Base-by-base conservation (phyloP, 1,140 invertebrate genomes). In the Microvelia longipes region DNA sequence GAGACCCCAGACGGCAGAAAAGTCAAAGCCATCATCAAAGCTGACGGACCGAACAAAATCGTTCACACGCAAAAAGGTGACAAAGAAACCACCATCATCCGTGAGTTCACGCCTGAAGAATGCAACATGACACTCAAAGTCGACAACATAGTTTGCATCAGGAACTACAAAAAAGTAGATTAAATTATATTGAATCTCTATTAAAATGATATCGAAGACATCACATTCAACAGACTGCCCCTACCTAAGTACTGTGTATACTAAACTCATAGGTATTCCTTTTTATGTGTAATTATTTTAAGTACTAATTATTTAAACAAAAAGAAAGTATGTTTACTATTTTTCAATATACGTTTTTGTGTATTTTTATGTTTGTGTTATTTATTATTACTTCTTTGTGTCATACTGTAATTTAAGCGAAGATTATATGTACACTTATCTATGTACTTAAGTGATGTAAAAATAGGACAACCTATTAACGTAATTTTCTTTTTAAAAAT, bases 1-100 rank as follows among this genome's bases (percentile, higher is more conserved):
- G 88, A 88, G 73, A 94, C 92, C 5, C 83, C 88, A 24, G 92
- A 95, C 78, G 92, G 91, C 11, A 83, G 90, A 62, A 87, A 86
- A 77, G 92, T 95, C 24, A 92, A 91, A 80, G 87, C 84, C 64
- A 76, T 82, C 68, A 84, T 87, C 72, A 87, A 83, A 15, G 76
- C 85, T 27, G 84, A 88, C 11, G 86, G 86, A 24, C 68, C 69
- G 65, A 87, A 88, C 80, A 90, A 86, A 73, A 78, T 90, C 74
- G 82, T 83, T 71, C 87, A 90, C 72, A 76, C 84, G n/a, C 88
- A 90, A 78, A 87, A 85, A 71, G 83, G 72, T 2, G 75, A 75
- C 64, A 76, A 76, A 50, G 72, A 71, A 29, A 74, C 76, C 14
- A 76, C 67, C n/a, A 77, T 76, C 67, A 68, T 76, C 19, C 70